Evolutionary conservation across 2,797 vertebrate species (phyloP).

Genomic region (Semaprochilodus insignis): DNA sequence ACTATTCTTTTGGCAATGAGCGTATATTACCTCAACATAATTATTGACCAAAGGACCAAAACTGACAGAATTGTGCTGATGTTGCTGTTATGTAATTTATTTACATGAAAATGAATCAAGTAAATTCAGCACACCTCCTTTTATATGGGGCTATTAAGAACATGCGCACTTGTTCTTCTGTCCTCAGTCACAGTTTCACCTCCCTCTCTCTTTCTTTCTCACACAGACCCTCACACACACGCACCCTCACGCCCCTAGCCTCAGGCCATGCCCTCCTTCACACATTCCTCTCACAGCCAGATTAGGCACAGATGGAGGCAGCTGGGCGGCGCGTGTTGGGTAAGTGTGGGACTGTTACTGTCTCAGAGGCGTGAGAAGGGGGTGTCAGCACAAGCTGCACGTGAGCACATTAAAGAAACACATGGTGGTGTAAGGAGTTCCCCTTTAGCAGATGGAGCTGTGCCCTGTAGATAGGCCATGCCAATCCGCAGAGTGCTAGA

Average conservation of each 20-base stretch:
- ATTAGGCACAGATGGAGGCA: slow-evolving; percentile 54
- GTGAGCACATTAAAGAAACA: neutral
- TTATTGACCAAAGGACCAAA: no score
- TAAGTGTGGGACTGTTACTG: slow-evolving; percentile 28
- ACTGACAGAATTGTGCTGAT: no score
- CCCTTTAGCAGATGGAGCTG: neutral
- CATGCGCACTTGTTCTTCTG: neutral
- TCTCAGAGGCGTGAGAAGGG: neutral
- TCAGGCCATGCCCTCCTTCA: slow-evolving; percentile 31
- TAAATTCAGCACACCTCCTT: neutral
- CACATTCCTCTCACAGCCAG: slow-evolving; percentile 34
- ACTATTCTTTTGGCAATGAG: no score
- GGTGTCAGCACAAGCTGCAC: slow-evolving; percentile 29
- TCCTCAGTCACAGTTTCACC: neutral
- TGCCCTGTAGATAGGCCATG: neutral
- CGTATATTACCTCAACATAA: no score
- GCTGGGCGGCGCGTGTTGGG: slow-evolving; percentile 32
- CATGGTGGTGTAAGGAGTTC: neutral
- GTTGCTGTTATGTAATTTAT: no score
- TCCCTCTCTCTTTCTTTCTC: neutral
- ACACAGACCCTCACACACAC: neutral
- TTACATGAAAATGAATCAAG: neutral
- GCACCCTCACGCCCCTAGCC: slow-evolving; percentile 32
- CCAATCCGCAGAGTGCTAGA: neutral
- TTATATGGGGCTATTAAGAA: neutral